Evolutionary conservation across 2,888 invertebrate genomes (phyloP), one percentile per base, ranked within the genome.

Genomic region (Drosophila nr. medialis): DNA sequence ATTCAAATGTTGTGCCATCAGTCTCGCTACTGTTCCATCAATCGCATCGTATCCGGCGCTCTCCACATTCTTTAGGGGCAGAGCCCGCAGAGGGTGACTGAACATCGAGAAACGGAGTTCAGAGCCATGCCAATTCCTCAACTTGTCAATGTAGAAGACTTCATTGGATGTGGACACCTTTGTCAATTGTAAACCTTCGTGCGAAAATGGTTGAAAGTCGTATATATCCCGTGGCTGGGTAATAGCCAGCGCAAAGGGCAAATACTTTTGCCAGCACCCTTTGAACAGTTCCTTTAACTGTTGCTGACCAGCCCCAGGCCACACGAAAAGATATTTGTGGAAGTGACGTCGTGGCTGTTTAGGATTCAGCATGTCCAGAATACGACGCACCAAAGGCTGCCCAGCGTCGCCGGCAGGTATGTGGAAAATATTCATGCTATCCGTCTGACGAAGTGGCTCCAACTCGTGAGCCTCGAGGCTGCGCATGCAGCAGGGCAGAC

Each of bases 241-340:
- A 27, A 91, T 65, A 4, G 81, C 89, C 27, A 92, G 54, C 0
- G 75, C 92, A 62, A 89, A 81, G 8, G 91, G 68, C 29, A 91
- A 63, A 4, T 86, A 68, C 49, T 87, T 90, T 4, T 30, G 11
- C 91, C 92, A 92, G 27, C 91, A 78, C 4, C 74, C 66, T 8
- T 61, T 29, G 11, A 92, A 90, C 2, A 91, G 72, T 0, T 56
- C 13, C 0, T 45, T 59, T 4, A 92, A 53, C 13, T 81, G 72
- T 3, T 59, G n/a, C 24, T 72, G 50, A 8, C 53, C 73, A 0
- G 83, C 80, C 4, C 42, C 62, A 0, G 83, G 80, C 86, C 92
- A 92, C 1, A 91, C 55, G 29, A 91, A 88, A 6, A 91, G 49
- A 71, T 92, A 92, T 55, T 89, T 90, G 36, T 91, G 91, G 3